Evolutionary conservation across 2,888 invertebrate genomes (phyloP).

Genomic region (Colostygia pectinataria): DNA sequence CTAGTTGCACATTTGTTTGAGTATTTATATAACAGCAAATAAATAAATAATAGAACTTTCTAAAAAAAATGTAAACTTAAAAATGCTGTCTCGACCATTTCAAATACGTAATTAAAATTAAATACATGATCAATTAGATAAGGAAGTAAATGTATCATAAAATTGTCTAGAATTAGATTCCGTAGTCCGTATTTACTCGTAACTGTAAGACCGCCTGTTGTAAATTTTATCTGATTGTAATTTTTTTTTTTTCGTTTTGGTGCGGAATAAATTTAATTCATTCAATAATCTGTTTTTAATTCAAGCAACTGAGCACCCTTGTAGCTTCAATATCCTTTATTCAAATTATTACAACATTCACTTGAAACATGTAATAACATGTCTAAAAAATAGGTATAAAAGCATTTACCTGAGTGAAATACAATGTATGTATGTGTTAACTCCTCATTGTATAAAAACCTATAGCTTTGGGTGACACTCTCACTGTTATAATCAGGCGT

Average conservation of each 20-base stretch:
- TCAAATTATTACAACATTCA: background rate
- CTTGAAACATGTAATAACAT: too few species aligned
- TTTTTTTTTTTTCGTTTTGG: slow-evolving; percentile 20
- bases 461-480: too few species aligned
- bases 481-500: too few species aligned
- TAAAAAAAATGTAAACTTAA: background rate
- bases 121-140: background rate
- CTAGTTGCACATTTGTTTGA: too few species aligned
- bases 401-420: too few species aligned
- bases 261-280: slow-evolving; percentile 25
- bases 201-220: slow-evolving; percentile 22
- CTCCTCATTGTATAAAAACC: too few species aligned
- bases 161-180: slow-evolving; percentile 22
- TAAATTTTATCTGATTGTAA: slow-evolving; percentile 3
- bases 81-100: background rate
- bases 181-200: background rate
- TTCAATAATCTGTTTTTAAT: slow-evolving; percentile 22
- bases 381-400: too few species aligned
- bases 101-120: slow-evolving; percentile 1
- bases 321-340: slow-evolving; percentile 17
- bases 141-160: slow-evolving; percentile 6
- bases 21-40: too few species aligned
- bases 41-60: too few species aligned
- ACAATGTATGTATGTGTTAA: too few species aligned
- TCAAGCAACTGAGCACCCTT: slow-evolving; percentile 13